A percentile compares a stretch with the other conserved stretches of the same genome.
Evolutionary conservation across 1,140 invertebrate genomes (phyloP).

Genomic region (Drosophila willistoni): DNA sequence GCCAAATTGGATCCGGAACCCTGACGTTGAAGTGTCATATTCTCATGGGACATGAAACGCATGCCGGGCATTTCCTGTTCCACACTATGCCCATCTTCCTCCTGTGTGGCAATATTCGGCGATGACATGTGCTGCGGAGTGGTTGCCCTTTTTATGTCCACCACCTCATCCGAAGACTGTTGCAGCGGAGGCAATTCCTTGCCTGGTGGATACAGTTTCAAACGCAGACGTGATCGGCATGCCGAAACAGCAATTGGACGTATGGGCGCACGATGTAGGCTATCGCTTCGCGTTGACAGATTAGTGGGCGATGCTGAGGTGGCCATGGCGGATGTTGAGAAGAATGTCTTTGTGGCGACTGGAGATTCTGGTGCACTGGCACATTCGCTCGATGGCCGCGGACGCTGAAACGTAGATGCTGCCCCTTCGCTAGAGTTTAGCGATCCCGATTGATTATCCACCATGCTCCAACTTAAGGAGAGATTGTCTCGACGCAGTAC

Average conservation of each 20-base stretch:
- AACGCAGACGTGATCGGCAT: conserved; percentile 74
- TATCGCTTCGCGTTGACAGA: conserved; percentile 62
- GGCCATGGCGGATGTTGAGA: conserved; percentile 41
- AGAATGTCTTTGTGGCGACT: conserved; percentile 70
- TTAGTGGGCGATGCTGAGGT: conserved; percentile 60
- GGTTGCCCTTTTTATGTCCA: conserved; percentile 62
- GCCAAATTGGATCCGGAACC: conserved; percentile 84
- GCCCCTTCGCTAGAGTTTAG: conserved; percentile 63
- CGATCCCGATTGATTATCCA: conserved; percentile 70
- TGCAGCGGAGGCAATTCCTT: conserved; percentile 66
- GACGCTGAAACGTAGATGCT: conserved; percentile 42
- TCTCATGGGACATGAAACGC: conserved; percentile 79
- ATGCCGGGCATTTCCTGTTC: conserved; percentile 52
- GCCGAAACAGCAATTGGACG: conserved; percentile 78
- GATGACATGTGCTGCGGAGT: conserved; percentile 82
- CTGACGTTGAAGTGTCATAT: conserved; percentile 70
- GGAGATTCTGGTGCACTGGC: conserved; percentile 80
- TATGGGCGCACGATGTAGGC: conserved; percentile 64
- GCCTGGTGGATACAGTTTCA: conserved; percentile 79
- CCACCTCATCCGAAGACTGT: conserved; percentile 33
- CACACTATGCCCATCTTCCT: conserved; percentile 18
- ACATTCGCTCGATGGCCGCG: conserved; percentile 67
- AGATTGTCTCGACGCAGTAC: conserved; percentile 67
- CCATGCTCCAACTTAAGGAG: conserved; percentile 75
- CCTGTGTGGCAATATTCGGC: conserved; percentile 79